These are phyloP conservation scores for Operophtera brumata DNA, from an alignment of 2,888 invertebrate genomes.

Conservation along the genomic window DNA sequence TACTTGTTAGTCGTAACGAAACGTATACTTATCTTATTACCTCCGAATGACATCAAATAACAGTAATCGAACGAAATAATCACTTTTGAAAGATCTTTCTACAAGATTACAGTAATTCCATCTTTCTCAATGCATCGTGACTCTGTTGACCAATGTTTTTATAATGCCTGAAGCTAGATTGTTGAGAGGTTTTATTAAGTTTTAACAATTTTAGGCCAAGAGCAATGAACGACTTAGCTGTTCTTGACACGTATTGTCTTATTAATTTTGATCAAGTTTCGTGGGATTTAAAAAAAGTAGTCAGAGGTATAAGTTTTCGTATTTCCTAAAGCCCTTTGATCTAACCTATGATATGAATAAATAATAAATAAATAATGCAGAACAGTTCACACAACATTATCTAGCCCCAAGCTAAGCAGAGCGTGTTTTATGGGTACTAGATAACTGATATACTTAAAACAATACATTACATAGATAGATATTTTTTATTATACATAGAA, in stretches of 20 bases:
- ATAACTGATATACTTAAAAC: too few relatives aligned
- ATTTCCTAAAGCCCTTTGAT: too few relatives aligned
- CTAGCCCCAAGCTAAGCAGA: too few relatives aligned
- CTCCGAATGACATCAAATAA: conserved; percentile 37
- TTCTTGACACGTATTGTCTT: too few relatives aligned
- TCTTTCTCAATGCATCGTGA: conserved; percentile 39
- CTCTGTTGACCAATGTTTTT: conserved; percentile 19
- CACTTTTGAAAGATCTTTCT: conserved; percentile 40
- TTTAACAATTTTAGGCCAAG: conserved; percentile 5
- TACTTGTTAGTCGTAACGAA: neutral
- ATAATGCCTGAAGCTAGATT: conserved; percentile 8
- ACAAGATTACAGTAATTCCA: conserved; percentile 41
- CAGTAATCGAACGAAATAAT: conserved; percentile 38
- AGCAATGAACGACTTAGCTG: conserved; percentile 1
- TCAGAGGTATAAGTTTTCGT: too few relatives aligned
- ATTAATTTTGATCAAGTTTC: neutral
- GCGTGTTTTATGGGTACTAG: too few relatives aligned
- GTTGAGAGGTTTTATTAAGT: conserved; percentile 12
- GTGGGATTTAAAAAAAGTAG: neutral
- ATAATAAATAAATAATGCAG: too few relatives aligned
- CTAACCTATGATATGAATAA: too few relatives aligned
- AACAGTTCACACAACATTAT: too few relatives aligned
- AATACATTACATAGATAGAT: too few relatives aligned
- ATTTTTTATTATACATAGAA: too few relatives aligned
- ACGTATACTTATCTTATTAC: conserved; percentile 29